Base-by-base conservation (phyloP, 2,113 vertebrate genomes). In the Galemys pyrenaicus region DNA sequence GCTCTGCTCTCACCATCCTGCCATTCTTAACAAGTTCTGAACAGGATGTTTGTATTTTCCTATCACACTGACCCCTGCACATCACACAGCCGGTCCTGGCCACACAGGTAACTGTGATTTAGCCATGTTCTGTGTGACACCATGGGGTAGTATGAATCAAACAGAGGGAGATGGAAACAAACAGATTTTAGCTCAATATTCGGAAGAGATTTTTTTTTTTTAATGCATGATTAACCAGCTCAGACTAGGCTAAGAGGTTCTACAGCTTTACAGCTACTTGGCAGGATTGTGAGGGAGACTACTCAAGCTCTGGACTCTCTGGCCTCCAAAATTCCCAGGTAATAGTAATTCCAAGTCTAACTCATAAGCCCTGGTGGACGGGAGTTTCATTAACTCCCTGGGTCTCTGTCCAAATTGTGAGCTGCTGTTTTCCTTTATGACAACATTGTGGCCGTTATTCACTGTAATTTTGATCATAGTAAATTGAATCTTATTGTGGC, bases 391-490 rank as follows among this genome's bases (percentile, higher is more conserved):
- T 24, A 41, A 54, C 20, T 94, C 15, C 70, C 80, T 56, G 16
- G 16, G 32, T 94, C 82, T 74, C 44, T 49, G 44, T 90, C 92
- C 90, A 96, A 82, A 60, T 41, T 1, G 17, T 96, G 93, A 95
- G 73, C 91, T 65, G 79, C 79, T 95, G 70, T 94, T 94, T 92
- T 92, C 65, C 90, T 79, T 85, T 75, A 60, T 84, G 94, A 96
- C 94, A 93, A 95, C 96, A 91, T 95, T 84, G 37, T 68, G 96
- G 87, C 93, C 83, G 62, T 96, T 95, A 94, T 93, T 96, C 94
- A 92, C 58, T 60, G 58, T 79, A 88, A 56, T 96, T 89, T 83
- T 81, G 12, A 96, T 95, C 87, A 65, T 90, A 75, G 7, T 74
- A 79, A 95, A 37, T 86, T 95, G 96, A 93, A 87, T 93, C 62